Evolutionary conservation across 2,888 invertebrate species (phyloP), one percentile per base, ranked within the genome.

Genomic region (Carpatolechia fugitivella): DNA sequence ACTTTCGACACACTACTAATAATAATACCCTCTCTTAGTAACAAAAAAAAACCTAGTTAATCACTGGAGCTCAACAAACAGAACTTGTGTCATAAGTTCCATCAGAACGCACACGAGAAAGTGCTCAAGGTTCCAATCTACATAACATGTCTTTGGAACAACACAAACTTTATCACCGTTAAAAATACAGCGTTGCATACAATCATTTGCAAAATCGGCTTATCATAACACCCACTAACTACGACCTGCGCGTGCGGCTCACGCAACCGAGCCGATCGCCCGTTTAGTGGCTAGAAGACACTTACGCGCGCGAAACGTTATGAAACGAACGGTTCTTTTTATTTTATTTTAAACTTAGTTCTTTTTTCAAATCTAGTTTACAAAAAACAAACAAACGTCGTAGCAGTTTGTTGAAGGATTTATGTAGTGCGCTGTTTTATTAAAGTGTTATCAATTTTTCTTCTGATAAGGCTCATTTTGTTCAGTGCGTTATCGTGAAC

Each of bases 211-310:
- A 63, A 61, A 60, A 61, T 60, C 55, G 55, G 62, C 54, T 68
- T 69, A 70, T 64, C 67, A 64, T 36, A 56, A 64, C 70, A 68
- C 75, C 74, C 70, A 75, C 74, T 55, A 50, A 29, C 38, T n/a
- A 3, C 11, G 16, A 36, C 7, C 24, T 20, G 29, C 44, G 52
- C 47, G 14, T 14, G 36, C 57, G 64, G 69, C 68, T n/a, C n/a
- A 72, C 71, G 69, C 69, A 66, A 68, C 60, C 55, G 60, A 57
- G 36, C 20, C 49, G 36, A 49, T 24, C 24, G 24, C 18, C 35
- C 24, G 50, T 13, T 50, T 50, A 50, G 50, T 50, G 36, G 29
- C 50, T 50, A 50, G 50, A 50, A 50, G 50, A 24, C 50, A 35
- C 44, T 44, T 44, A 29, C 50, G 36, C 50, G 50, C 50, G 50